Evolutionary conservation across 2,113 vertebrate species (phyloP).

Genomic region (Gracilinanus agilis): DNA sequence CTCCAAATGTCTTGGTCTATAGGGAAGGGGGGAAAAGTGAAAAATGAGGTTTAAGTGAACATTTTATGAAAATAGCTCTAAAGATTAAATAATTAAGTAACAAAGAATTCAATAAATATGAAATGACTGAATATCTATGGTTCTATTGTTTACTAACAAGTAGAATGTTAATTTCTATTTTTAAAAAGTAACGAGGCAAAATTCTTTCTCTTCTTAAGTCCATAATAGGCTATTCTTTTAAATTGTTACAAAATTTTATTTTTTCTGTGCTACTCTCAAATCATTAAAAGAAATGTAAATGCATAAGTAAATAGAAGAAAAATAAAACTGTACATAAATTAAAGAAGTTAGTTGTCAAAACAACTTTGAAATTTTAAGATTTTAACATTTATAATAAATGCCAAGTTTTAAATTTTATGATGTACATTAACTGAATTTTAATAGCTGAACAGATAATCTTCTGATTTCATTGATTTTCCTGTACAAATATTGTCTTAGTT

Average conservation of each 20-base stretch:
- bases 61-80: conserved; percentile 65
- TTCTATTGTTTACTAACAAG: conserved; percentile 64
- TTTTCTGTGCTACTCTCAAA: conserved; percentile 63
- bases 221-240: conserved; percentile 7
- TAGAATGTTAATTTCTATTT: conserved; percentile 63
- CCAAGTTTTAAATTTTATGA: conserved; percentile 22
- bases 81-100: conserved; percentile 63
- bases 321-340: conserved; percentile 59
- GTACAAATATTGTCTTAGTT: conserved; percentile 8
- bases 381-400: background rate
- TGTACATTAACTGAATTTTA: conserved; percentile 12
- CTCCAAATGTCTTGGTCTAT: conserved; percentile 95
- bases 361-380: conserved; percentile 2
- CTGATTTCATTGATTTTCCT: conserved; percentile 43
- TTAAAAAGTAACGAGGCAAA: conserved; percentile 33
- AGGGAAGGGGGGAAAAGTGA: background rate
- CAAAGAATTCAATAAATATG: conserved; percentile 40
- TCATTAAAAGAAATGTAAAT: conserved; percentile 60
- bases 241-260: conserved; percentile 65
- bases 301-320: conserved; percentile 36
- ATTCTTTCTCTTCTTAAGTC: conserved; percentile 33
- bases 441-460: conserved; percentile 23
- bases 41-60: conserved; percentile 70
- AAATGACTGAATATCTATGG: conserved; percentile 46
- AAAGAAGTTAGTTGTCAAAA: conserved; percentile 49